Evolutionary conservation across 2,888 invertebrate genomes (phyloP).

Genomic region (Danaus chrysippus): DNA sequence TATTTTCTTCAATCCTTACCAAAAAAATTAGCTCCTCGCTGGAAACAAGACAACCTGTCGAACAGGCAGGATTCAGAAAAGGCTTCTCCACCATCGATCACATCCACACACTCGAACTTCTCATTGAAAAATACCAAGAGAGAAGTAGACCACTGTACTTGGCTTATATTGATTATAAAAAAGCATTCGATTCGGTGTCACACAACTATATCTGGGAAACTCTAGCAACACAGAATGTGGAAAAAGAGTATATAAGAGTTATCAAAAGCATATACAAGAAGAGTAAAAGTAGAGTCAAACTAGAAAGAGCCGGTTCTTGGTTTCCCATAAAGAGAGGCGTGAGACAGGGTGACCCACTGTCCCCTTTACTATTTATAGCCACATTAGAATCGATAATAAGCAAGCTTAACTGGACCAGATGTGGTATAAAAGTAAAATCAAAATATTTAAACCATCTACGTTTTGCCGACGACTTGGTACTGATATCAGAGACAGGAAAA

Average conservation of each 20-base stretch:
- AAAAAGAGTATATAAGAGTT: too few relatives aligned
- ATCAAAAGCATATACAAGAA: too few relatives aligned
- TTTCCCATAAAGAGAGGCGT: conserved; percentile 9
- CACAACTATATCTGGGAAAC: neutral
- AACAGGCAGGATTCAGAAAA: too few relatives aligned
- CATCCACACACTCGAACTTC: neutral
- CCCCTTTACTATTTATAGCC: conserved; percentile 3
- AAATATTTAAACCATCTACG: conserved; percentile 5
- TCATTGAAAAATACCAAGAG: neutral
- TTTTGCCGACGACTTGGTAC: too few relatives aligned
- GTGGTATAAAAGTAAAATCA: conserved; percentile 5
- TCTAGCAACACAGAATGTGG: neutral
- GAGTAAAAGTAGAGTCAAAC: conserved; percentile 5
- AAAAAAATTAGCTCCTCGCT: neutral
- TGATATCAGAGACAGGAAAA: too few relatives aligned
- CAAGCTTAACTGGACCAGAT: conserved; percentile 1
- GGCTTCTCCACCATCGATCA: neutral
- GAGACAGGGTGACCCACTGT: conserved; percentile 5
- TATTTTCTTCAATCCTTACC: neutral
- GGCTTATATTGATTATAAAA: neutral
- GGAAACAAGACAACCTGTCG: neutral
- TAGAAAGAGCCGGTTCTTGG: conserved; percentile 1
- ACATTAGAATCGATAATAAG: neutral
- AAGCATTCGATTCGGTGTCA: too few relatives aligned
- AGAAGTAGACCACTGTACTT: too few relatives aligned